Conservation (phyloP, 2,113 vertebrate genomes). For the Muntiacus muntjak region DNA sequence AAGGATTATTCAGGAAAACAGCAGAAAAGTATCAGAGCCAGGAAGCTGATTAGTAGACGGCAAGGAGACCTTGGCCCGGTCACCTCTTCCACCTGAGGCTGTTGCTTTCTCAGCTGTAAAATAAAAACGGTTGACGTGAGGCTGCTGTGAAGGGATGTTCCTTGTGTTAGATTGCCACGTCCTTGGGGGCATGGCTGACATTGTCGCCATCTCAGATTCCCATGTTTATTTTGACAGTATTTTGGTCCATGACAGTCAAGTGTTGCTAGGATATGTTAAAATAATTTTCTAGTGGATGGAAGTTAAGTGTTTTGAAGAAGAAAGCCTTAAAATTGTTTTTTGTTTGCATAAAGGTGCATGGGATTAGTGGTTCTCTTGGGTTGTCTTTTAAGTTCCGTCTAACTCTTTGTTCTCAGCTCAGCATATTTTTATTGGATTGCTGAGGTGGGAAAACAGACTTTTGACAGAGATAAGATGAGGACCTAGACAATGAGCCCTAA, state of each 20-base stretch:
- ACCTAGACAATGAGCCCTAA: not conserved
- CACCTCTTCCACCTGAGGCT: not conserved
- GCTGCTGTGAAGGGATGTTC: not conserved
- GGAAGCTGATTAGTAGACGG: fast-evolving
- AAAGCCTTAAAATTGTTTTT: not conserved
- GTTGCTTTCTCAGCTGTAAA: not conserved
- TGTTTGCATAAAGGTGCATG: not conserved
- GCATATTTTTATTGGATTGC: not conserved
- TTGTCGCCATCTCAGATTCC: not conserved
- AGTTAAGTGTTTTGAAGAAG: conserved; percentile 6
- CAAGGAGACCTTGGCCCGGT: not conserved
- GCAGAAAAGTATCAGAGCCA: not conserved
- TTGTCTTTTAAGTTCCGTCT: not conserved
- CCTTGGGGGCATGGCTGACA: fast-evolving
- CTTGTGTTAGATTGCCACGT: not conserved
- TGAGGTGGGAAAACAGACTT: not conserved
- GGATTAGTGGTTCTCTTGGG: not conserved
- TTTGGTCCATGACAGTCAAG: not conserved
- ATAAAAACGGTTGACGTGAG: not conserved
- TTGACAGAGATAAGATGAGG: not conserved
- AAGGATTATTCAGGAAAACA: not conserved
- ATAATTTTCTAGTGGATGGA: not conserved
- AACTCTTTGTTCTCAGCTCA: not conserved
- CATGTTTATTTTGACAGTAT: not conserved
- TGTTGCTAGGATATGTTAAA: not conserved